phyloP scores from a whole-genome alignment of 2,888 invertebrate species.

The Caprella mutica region DNA sequence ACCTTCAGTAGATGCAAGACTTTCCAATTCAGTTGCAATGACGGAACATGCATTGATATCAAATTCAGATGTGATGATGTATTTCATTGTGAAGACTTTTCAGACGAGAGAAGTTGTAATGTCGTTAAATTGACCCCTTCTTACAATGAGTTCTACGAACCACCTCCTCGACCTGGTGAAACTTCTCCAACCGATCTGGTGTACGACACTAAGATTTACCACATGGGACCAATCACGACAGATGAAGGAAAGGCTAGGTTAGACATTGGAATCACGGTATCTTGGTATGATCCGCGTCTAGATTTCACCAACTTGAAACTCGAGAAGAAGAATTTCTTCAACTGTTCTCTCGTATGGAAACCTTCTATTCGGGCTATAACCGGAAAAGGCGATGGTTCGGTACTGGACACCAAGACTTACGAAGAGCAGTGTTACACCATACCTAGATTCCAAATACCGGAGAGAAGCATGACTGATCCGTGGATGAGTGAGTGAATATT shows the following conservation, averaged over 20 bases:
- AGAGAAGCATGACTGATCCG: constrained; percentile 15
- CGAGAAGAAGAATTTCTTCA: constrained; percentile 22
- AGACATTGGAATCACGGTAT: constrained; percentile 22
- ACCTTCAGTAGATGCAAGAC: constrained; percentile 19
- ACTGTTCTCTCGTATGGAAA: constrained; percentile 25
- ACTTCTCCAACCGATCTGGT: constrained; percentile 6
- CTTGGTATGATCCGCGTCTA: constrained; percentile 21
- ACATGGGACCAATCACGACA: constrained; percentile 20
- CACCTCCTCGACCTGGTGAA: constrained; percentile 20
- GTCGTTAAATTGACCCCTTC: constrained; percentile 11
- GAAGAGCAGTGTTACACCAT: constrained; percentile 21
- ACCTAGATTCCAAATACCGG: not conserved
- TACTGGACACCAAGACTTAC: constrained; percentile 17
- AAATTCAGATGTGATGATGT: constrained; percentile 17
- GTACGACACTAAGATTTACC: constrained; percentile 21
- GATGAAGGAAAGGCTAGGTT: constrained; percentile 17
- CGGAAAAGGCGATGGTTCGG: constrained; percentile 23
- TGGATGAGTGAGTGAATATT: constrained; percentile 19
- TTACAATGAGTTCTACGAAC: constrained; percentile 17
- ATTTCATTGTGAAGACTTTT: constrained; percentile 12
- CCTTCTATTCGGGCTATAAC: constrained; percentile 19
- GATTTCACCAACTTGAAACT: constrained; percentile 17
- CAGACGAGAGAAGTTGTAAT: constrained; percentile 19
- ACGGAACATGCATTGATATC: constrained; percentile 19
- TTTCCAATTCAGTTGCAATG: constrained; percentile 19